A percentile compares a stretch with the other conserved stretches of the same genome.
Evolutionary conservation across 2,797 vertebrate species (phyloP).

Genomic region (Gymnoscopelus braueri): DNA sequence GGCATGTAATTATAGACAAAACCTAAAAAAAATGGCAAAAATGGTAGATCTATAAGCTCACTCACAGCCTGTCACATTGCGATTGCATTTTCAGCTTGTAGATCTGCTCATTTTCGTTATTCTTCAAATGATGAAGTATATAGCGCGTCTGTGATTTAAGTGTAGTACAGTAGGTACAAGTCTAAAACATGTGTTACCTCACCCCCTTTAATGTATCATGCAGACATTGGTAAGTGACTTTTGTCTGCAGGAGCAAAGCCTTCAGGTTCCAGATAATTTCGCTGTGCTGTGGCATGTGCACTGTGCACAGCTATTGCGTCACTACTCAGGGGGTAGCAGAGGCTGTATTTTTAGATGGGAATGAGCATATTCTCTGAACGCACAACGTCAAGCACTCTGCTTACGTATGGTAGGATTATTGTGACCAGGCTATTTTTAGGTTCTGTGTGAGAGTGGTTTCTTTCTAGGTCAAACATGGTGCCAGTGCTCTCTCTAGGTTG

Average conservation of each 20-base stretch:
- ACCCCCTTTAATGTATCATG: constrained; percentile 1
- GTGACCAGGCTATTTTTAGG: constrained; percentile 77
- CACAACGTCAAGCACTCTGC: constrained; percentile 74
- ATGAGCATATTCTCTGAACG: constrained; percentile 75
- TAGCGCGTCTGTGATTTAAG: background rate
- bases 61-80: too few species aligned
- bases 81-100: too few species aligned
- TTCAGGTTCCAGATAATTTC: too few species aligned
- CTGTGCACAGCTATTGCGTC: constrained; percentile 64
- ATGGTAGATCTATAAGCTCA: too few species aligned
- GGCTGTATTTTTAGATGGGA: constrained; percentile 78
- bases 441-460: constrained; percentile 54
- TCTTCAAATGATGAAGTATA: too few species aligned
- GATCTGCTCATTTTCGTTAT: too few species aligned
- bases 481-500: constrained; percentile 59
- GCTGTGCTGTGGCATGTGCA: constrained; percentile 57
- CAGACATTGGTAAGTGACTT: constrained; percentile 7
- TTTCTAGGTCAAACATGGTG: constrained; percentile 76
- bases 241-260: constrained; percentile 29
- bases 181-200: background rate
- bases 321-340: constrained; percentile 57
- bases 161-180: background rate
- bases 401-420: constrained; percentile 80
- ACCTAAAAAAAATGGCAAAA: too few species aligned
- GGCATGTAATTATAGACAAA: too few species aligned